Conservation (phyloP, 2,113 vertebrate species). For the Tretioscincus oriximinensis region DNA sequence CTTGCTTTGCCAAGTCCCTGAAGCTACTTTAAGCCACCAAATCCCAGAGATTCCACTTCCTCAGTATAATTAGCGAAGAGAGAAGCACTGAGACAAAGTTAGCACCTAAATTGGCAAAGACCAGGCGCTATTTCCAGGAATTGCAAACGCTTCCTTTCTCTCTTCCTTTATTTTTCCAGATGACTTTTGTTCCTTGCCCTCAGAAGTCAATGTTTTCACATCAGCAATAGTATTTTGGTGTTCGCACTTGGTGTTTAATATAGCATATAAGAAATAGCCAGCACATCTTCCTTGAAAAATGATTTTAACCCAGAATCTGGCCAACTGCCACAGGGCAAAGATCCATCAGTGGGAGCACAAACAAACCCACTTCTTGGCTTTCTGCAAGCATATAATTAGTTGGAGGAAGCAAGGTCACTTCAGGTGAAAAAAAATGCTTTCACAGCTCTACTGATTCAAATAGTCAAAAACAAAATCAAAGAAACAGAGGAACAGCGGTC, state of each 20-base stretch:
- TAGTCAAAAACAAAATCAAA: background rate
- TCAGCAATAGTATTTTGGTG: background rate
- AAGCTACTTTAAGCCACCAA: background rate
- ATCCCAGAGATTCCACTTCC: background rate
- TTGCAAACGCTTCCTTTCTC: background rate
- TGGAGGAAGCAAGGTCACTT: constrained; percentile 1
- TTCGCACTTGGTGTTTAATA: constrained; percentile 14
- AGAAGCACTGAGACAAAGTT: background rate
- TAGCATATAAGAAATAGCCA: constrained; percentile 13
- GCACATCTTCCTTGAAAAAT: constrained; percentile 31
- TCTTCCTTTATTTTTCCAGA: background rate
- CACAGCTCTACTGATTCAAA: background rate
- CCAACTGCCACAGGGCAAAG: constrained; percentile 39
- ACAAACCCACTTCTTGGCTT: constrained; percentile 33
- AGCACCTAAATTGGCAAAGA: background rate
- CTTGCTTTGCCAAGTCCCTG: background rate
- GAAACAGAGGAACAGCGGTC: background rate
- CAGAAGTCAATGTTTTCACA: background rate
- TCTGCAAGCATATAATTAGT: constrained; percentile 20
- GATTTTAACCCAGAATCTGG: constrained; percentile 43
- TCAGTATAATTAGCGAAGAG: background rate
- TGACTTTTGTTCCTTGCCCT: background rate
- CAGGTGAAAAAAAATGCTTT: constrained; percentile 19
- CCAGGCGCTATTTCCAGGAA: background rate
- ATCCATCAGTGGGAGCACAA: constrained; percentile 50